A percentile compares a stretch with the other conserved stretches of the same genome.
Conservation (phyloP, 2,797 vertebrate genomes). For the Brachyalestes nurse region DNA sequence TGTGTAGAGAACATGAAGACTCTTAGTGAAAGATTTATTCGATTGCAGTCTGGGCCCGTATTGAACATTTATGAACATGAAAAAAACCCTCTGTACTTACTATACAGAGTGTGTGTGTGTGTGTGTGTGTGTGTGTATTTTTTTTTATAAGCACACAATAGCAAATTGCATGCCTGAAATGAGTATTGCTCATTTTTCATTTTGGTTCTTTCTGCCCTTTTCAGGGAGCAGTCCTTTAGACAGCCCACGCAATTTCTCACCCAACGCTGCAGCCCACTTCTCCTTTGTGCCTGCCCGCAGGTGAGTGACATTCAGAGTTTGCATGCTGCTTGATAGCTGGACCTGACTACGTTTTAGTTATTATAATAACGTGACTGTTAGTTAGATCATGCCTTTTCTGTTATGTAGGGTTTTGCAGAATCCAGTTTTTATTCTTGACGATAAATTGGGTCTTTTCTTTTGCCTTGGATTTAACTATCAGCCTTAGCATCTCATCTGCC, state of each 20-base stretch:
- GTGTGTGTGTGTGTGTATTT: too few relatives aligned
- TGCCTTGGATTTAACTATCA: background rate
- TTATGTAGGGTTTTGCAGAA: background rate
- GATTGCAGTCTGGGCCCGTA: too few relatives aligned
- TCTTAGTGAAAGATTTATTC: background rate
- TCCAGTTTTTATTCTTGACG: background rate
- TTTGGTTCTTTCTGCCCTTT: conserved; percentile 50
- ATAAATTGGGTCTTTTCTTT: background rate
- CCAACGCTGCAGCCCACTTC: conserved; percentile 93
- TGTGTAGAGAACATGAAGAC: conserved; percentile 1
- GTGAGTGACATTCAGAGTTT: conserved; percentile 74
- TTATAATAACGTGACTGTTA: background rate
- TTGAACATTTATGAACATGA: background rate
- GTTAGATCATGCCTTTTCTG: background rate
- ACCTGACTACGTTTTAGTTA: background rate
- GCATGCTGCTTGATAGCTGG: background rate
- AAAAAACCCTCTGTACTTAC: too few relatives aligned
- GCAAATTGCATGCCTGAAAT: too few relatives aligned
- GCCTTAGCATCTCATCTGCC: conserved; percentile 29
- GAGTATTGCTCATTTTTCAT: conserved; percentile 20
- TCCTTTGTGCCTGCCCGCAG: conserved; percentile 95
- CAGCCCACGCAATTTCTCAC: conserved; percentile 96
- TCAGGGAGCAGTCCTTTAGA: conserved; percentile 95
- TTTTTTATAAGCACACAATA: too few relatives aligned
- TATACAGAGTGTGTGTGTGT: too few relatives aligned